A percentile compares a stretch with the other conserved stretches of the same genome.
phyloP scores from a whole-genome alignment of 2,113 vertebrate genomes.

The Ceratotherium simum region DNA sequence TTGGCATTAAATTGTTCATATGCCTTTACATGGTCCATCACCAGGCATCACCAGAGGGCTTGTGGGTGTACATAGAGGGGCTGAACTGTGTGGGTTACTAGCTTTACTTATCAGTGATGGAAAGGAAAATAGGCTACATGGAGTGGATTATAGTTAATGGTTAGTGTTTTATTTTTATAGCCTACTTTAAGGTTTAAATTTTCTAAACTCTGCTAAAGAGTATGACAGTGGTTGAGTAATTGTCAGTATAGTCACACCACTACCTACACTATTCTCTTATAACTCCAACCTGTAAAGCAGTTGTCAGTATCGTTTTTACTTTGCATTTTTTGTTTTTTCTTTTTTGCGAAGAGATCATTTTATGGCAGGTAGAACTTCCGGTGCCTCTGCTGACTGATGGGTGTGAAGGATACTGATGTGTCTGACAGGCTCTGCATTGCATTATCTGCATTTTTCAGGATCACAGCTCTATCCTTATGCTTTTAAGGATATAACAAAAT shows the following conservation, averaged over 20 bases:
- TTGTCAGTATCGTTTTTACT: background rate
- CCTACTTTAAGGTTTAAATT: background rate
- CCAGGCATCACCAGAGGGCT: background rate
- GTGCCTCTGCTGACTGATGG: background rate
- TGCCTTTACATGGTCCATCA: no score
- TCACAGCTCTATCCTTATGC: background rate
- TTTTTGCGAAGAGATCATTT: background rate
- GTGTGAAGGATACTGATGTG: background rate
- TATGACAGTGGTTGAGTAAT: background rate
- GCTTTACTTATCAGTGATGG: background rate
- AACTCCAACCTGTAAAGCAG: background rate
- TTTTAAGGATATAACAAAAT: background rate
- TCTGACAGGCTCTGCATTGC: background rate
- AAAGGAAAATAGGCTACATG: background rate
- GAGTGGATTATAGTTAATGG: background rate
- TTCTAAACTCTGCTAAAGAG: background rate
- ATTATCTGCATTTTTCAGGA: background rate
- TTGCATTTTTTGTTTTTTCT: background rate
- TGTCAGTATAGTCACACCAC: background rate
- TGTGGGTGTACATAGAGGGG: background rate
- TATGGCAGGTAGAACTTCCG: background rate
- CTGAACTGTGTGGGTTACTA: background rate
- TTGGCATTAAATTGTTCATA: background rate
- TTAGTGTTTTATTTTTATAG: background rate
- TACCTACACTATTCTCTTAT: background rate